phyloP scores from a whole-genome alignment of 2,797 vertebrate genomes.

The Pelodytes ibericus region DNA sequence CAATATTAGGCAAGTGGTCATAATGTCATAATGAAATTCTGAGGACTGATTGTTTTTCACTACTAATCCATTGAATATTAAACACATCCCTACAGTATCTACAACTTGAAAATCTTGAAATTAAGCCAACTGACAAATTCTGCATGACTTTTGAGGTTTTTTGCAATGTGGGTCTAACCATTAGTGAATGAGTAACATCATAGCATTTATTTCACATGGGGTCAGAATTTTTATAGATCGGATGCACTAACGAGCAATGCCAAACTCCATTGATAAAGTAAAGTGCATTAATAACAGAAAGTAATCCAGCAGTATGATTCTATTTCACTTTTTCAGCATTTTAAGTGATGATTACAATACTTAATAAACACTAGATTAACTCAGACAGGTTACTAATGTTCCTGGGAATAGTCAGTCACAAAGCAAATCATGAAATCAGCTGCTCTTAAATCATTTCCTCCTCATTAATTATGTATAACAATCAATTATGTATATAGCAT shows the following conservation, averaged over 20 bases:
- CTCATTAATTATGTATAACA: conserved; percentile 23
- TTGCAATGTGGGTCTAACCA: not conserved
- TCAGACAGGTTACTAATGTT: conserved; percentile 6
- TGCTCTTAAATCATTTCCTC: conserved; percentile 8
- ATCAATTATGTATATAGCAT: not conserved
- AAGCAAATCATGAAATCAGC: conserved; percentile 14
- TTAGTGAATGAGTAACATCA: not conserved
- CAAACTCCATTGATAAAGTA: not conserved
- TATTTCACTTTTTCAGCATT: not conserved
- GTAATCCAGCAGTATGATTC: not conserved
- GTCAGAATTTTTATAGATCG: not conserved
- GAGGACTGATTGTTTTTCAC: not conserved
- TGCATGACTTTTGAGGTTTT: not conserved
- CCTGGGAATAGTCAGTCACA: conserved; percentile 5
- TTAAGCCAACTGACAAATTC: conserved; percentile 2
- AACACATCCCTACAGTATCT: not conserved
- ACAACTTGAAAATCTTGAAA: not conserved
- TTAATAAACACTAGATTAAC: conserved; percentile 15
- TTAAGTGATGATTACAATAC: not conserved
- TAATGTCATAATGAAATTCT: not conserved
- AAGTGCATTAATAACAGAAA: not conserved
- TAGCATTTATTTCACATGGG: conserved; percentile 4
- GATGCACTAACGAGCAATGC: not conserved
- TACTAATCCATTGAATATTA: not conserved
- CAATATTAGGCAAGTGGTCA: no score